These are phyloP conservation scores for Drosophila quadrilineata DNA, from an alignment of 1,140 invertebrate genomes.

Conservation along the genomic window DNA sequence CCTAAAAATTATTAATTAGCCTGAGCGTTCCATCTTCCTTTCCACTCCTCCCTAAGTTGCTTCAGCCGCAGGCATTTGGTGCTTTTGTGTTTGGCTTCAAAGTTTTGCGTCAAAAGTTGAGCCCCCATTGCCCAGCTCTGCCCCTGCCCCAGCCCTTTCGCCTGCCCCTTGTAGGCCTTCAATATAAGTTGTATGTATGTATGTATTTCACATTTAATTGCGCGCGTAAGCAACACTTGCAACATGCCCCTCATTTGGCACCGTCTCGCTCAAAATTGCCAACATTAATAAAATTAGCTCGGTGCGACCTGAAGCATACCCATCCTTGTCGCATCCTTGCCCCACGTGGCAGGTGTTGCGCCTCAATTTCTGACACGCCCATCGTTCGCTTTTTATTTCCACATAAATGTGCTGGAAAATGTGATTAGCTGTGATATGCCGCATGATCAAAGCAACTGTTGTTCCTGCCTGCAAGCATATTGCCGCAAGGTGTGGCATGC, in stretches of 20 bases:
- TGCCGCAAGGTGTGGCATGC: neutral
- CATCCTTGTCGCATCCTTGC: slow-evolving; percentile 12
- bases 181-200: too few relatives aligned
- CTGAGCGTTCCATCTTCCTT: neutral
- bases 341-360: slow-evolving; percentile 9
- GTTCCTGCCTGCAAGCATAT: slow-evolving; percentile 8
- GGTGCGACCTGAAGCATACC: slow-evolving; percentile 20
- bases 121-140: too few relatives aligned
- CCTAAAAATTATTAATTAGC: slow-evolving; percentile 78
- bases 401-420: slow-evolving; percentile 63
- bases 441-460: slow-evolving; percentile 71
- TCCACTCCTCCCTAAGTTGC: slow-evolving; percentile 22
- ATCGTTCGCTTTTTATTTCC: slow-evolving; percentile 10
- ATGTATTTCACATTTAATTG: slow-evolving; percentile 80
- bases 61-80: slow-evolving; percentile 10
- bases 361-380: slow-evolving; percentile 45
- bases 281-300: slow-evolving; percentile 77
- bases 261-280: slow-evolving; percentile 50
- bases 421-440: slow-evolving; percentile 61
- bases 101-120: too few relatives aligned
- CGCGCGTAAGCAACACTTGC: slow-evolving; percentile 64
- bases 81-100: too few relatives aligned
- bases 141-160: neutral
- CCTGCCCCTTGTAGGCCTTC: neutral
- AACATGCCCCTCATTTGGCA: neutral